Evolutionary conservation across 2,797 vertebrate genomes (phyloP), one percentile per base, ranked within the genome.

Genomic region (Syngnathus rostellatus): DNA sequence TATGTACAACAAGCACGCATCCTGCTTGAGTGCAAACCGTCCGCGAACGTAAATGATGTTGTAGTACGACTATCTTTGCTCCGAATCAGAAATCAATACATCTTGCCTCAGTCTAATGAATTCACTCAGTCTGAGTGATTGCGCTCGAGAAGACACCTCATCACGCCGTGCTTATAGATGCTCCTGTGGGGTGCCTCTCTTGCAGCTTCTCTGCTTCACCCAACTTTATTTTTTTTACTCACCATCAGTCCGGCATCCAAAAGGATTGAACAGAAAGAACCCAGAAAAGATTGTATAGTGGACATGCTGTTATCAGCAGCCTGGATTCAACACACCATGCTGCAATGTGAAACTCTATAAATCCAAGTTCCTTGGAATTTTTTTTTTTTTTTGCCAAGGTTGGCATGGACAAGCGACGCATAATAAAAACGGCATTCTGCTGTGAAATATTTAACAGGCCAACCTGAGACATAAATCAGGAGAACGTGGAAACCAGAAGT

Each of bases 301-400:
- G 54, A 9, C 25, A 3, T 9, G 25, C 82, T 80, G 80, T 67
- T 64, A 31, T 66, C 63, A 79, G 63, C 87, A 83, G 79, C 74
- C 77, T 85, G 84, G 84, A 76, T 71, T 75, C 83, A 98, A 94
- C 95, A 73, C 91, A 90, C 84, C 98, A 98, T 77, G 95, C 96
- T 78, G 94, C 98, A 72, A 99, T 31, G 31, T 31, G 31, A 31
- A 99, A 16, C 43, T 14, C 40, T 11, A 16, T 45, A 45, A 88
- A 89, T 96, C 95, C 3, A 98, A 95, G 95, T 94, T 99, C 84
- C 94, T 94, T 62, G 95, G 97, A 81, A 97, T 95, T 84, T 96
- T 98, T 43, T 43, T 43, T 99, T 98, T 31, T 91, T 95, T 83
- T 95, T 83, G 91, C 79, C 81, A 98, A 95, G 88, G 95, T 98